Base-by-base conservation (phyloP, 2,888 invertebrate genomes). In the Plebejus argus region DNA sequence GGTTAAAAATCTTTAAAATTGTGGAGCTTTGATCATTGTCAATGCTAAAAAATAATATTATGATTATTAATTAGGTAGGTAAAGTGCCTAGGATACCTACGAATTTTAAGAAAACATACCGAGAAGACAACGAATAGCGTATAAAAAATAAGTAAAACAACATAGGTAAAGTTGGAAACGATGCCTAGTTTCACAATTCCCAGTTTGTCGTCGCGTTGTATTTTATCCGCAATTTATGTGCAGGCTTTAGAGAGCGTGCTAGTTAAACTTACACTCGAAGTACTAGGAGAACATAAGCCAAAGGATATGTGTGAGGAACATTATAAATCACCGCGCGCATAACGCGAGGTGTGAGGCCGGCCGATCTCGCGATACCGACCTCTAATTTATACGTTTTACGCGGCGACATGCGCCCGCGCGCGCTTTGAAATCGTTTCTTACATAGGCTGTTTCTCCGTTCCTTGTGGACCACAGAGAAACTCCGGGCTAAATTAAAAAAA, bases 301-400 rank as follows among this genome's bases (percentile, higher is more conserved):
- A 80, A 81, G 82, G 82, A 78, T 79, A 82, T 83, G 84, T 84
- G 85, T 88, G 89, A 90, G 90, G 89, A 90, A 89, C 89, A 85
- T 83, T 85, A 88, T 92, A 91, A 91, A 92, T 91, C 91, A 90
- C 85, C 82, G 80, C 82, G 84, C 85, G 87, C 91, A 92, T 92
- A 90, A 92, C 92, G 85, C 93, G 91, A 94, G 93, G 94, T 94
- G 94, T 93, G 93, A 94, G 93, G 93, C 91, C 91, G 88, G 83
- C 85, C 91, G 93, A 93, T 94, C 89, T 85, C 83, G 87, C 87
- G 94, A 94, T 94, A 94, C 89, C 87, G 86, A 85, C 83, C 83
- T 87, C 88, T 93, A 94, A 93, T 93, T 94, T 94, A 94, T 94
- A 89, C 90, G 91, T 91, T 92, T 92, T 92, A 93, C 91, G 89